Evolutionary conservation across 2,113 vertebrate species (phyloP).

Genomic region (Sinocyclocheilus anshuiensis): DNA sequence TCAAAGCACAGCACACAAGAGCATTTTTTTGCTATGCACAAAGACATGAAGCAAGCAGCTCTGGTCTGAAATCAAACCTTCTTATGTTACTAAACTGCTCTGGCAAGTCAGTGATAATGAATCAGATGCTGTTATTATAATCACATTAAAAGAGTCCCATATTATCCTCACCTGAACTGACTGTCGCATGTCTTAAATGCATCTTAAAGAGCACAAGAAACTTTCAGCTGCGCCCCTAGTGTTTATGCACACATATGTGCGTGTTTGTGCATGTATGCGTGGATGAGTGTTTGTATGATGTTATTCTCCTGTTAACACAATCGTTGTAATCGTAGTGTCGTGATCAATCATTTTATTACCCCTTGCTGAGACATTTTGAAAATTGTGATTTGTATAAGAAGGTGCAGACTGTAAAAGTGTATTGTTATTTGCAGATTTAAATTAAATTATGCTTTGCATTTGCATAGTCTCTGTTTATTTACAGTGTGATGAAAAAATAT

Average conservation of each 20-base stretch:
- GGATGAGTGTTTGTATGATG: slow-evolving; percentile 33
- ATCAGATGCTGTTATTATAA: slow-evolving; percentile 1
- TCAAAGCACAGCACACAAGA: slow-evolving; percentile 34
- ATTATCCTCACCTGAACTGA: slow-evolving; percentile 20
- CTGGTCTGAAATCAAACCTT: not conserved
- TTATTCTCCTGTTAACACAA: slow-evolving; percentile 33
- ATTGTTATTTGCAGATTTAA: slow-evolving; percentile 52
- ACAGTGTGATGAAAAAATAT: not conserved
- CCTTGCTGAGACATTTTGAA: slow-evolving; percentile 44
- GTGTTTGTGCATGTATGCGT: not conserved
- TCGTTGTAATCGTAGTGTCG: slow-evolving; percentile 35
- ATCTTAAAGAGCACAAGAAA: slow-evolving; percentile 46
- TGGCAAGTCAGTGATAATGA: slow-evolving; percentile 18
- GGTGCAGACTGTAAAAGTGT: slow-evolving; percentile 56
- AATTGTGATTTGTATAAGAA: slow-evolving; percentile 56
- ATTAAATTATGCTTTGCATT: slow-evolving; percentile 59
- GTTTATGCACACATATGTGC: slow-evolving; percentile 18
- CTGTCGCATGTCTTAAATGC: slow-evolving; percentile 47
- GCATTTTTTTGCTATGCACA: slow-evolving; percentile 38
- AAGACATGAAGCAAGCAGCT: slow-evolving; percentile 36
- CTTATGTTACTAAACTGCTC: slow-evolving; percentile 1
- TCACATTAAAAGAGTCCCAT: not conserved
- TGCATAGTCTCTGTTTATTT: slow-evolving; percentile 20
- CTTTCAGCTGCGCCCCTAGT: slow-evolving; percentile 14
- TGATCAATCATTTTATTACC: slow-evolving; percentile 32